Evolutionary conservation across 2,797 vertebrate species (phyloP), one percentile per base, ranked within the genome.

Genomic region (Alauda arvensis): DNA sequence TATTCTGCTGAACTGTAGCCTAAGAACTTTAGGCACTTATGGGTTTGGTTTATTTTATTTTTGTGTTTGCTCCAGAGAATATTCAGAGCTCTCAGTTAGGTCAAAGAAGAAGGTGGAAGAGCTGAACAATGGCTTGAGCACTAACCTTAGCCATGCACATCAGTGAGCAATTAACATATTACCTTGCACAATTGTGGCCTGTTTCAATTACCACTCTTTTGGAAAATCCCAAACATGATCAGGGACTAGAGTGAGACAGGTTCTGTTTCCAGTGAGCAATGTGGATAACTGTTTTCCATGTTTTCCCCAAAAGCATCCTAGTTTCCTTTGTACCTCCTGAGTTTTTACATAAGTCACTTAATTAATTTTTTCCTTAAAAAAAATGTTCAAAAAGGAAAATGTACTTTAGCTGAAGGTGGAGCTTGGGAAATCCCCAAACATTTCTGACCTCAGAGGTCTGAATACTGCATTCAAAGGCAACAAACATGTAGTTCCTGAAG

Each of bases 341-440:
- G 3, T 5, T 12, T 65, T 61, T 70, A 49, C 2, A 6, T 14
- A 60, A 74, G 2, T 12, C 12, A 46, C 2, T 42, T 42, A 34
- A 0, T 52, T 14, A 84, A 48, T 62, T 18, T 52, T 49, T 63
- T 37, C 8, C 6, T 8, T n/a, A 5, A 71, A 65, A 25, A 62
- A 24, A 3, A 6, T 37, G 0, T 59, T 71, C 2, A 23, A 12
- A 42, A 49, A 11, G 1, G 4, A 57, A 31, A 23, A 18, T 1
- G 4, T 29, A 23, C 10, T 34, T 20, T 40, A 48, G 4, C 10
- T 83, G 25, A 71, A 46, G 4, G 5, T 42, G 9, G 48, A 81
- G 4, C 9, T 48, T 8, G 1, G 14, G 6, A 69, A 62, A 15
- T n/a, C 12, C 8, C 3, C 12, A 61, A 20, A 53, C 0, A 28